Evolutionary conservation across 2,888 invertebrate genomes (phyloP), one percentile per base, ranked within the genome.

Genomic region (Polydesmus complanatus): DNA sequence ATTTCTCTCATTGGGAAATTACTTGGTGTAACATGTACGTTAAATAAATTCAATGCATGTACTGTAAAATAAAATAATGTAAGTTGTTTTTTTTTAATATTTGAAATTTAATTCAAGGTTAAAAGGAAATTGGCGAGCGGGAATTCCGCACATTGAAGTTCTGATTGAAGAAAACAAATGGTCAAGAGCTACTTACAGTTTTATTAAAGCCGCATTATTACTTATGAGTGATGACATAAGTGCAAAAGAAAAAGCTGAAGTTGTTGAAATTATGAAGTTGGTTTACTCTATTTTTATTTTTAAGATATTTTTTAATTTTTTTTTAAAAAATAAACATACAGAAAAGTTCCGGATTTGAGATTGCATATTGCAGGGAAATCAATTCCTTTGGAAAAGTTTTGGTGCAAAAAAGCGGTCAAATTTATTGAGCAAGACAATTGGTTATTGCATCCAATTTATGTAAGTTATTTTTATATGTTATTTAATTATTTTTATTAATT

Each of bases 371-470:
- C 95, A 27, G 96, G 97, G 0, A 96, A 96, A 75, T 95, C 95
- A 0, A 76, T 97, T 65, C 96, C 97, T 1, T 86, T 95, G 83
- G 96, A 97, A 75, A 97, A 97, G 74, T 96, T 95, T 75, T 86
- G 88, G 54, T 82, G 89, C n/a, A 86, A 84, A 70, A 89, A 91
- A 67, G 82, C 90, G 53, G 82, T 83, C 66, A 80, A 92, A 57
- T 95, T 83, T 74, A 80, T 82, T 64, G 79, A 79, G 48, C 91
- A 93, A 72, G 81, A 83, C 57, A 80, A 83, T 58, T 78, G 77
- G 50, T 78, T 97, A 25, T 75, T 86, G 3, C 78, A 95, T 67
- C 94, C 96, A 1, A 85, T 85, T 22, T 77, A 90, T 65, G 78
- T 78, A 67, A 72, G 74, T 68, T 23, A 57, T n/a, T n/a, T n/a